A percentile compares a stretch with the other conserved stretches of the same genome.
Conservation (phyloP, 2,797 vertebrate species). For the Peromyscus attwateri region DNA sequence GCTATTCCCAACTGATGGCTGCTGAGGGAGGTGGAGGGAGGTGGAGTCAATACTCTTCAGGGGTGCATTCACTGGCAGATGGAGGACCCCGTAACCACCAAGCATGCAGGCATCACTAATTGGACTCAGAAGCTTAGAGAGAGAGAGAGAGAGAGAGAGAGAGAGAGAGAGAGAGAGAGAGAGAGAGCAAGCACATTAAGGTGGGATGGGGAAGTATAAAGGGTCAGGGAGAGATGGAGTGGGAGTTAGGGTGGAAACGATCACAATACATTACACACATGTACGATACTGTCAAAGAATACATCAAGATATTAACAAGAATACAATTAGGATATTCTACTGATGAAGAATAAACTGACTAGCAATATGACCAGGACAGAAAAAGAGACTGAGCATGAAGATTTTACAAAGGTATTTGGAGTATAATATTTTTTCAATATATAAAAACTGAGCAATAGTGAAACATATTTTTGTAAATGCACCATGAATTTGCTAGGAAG, state of each 20-base stretch:
- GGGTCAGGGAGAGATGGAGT: neutral
- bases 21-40: neutral
- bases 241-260: neutral
- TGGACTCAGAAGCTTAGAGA: neutral
- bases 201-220: neutral
- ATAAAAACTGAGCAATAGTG: constrained; percentile 23
- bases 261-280: neutral
- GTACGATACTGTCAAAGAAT: neutral
- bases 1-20: neutral
- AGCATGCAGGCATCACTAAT: neutral
- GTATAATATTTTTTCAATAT: neutral
- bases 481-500: neutral
- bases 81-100: neutral
- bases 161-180: neutral
- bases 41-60: neutral
- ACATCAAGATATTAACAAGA: neutral
- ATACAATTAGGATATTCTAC: neutral
- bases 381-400: neutral
- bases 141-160: too few relatives aligned
- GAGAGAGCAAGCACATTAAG: neutral
- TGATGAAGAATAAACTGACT: neutral
- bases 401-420: constrained; percentile 26
- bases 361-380: neutral
- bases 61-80: neutral
- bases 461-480: neutral